Conservation (phyloP, 2,113 vertebrate genomes). For the Fregetta grallaria region DNA sequence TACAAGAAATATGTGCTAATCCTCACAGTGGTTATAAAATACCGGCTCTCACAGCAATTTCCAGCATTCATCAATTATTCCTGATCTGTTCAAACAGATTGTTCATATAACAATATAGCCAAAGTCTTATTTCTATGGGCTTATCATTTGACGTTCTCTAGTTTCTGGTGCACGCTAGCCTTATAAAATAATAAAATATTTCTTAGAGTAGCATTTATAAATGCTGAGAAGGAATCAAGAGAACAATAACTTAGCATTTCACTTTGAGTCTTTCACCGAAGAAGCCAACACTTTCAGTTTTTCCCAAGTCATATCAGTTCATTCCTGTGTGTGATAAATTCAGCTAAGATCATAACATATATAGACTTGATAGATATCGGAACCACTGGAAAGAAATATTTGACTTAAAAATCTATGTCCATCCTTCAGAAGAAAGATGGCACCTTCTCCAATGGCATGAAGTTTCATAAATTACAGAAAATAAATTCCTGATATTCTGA, state of each 20-base stretch:
- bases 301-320: not conserved
- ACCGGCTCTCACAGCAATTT: not conserved
- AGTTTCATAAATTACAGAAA: not conserved
- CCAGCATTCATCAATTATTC: slow-evolving; percentile 2
- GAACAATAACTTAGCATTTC: not conserved
- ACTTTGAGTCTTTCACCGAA: not conserved
- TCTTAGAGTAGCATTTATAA: not conserved
- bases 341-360: not conserved
- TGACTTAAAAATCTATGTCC: not conserved
- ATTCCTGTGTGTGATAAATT: not conserved
- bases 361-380: not conserved
- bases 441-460: not conserved
- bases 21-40: not conserved
- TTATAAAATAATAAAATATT: slow-evolving; percentile 1
- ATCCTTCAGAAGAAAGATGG: not conserved
- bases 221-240: not conserved
- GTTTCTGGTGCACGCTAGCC: not conserved
- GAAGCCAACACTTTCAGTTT: not conserved
- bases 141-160: not conserved
- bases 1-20: not conserved
- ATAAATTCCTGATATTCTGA: not conserved
- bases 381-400: not conserved
- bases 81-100: not conserved
- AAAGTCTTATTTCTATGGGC: not conserved
- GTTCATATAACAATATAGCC: not conserved